A percentile compares a stretch with the other conserved stretches of the same genome.
Conservation (phyloP, 2,888 invertebrate genomes). For the Onchidella celtica region DNA sequence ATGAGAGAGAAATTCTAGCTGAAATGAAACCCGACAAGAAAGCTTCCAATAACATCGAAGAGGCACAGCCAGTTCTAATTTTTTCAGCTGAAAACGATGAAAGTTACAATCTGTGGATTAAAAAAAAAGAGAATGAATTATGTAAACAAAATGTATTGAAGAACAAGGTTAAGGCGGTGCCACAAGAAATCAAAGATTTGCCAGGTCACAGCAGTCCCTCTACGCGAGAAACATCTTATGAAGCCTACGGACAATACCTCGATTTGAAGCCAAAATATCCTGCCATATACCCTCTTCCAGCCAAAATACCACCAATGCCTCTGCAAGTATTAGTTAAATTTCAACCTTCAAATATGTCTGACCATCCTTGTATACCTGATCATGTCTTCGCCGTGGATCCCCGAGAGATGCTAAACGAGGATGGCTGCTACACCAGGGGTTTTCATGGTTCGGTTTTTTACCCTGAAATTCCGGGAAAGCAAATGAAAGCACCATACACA, state of each 20-base stretch:
- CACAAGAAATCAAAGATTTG: constrained; percentile 11
- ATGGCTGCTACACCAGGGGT: constrained; percentile 26
- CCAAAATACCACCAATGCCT: background rate
- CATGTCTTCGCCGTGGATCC: constrained; percentile 41
- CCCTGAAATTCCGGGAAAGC: background rate
- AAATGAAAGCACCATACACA: background rate
- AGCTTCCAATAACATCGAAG: background rate
- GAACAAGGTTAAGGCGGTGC: background rate
- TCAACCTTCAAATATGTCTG: constrained; percentile 35
- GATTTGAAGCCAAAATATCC: constrained; percentile 33
- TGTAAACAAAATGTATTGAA: background rate
- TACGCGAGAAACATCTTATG: constrained; percentile 16
- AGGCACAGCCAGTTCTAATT: constrained; percentile 7
- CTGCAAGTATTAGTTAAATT: constrained; percentile 24
- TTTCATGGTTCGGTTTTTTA: background rate
- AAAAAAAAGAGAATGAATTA: background rate
- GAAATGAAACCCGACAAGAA: background rate
- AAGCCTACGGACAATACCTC: constrained; percentile 29
- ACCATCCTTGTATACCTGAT: constrained; percentile 26
- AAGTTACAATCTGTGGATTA: constrained; percentile 27
- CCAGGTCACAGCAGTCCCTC: constrained; percentile 34
- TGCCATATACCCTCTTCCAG: constrained; percentile 22
- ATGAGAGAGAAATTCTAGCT: background rate
- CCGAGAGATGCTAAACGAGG: constrained; percentile 23
- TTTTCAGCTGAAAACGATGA: constrained; percentile 45